Evolutionary conservation across 2,888 invertebrate species (phyloP).

Genomic region (Acanthosepion pharaonis): DNA sequence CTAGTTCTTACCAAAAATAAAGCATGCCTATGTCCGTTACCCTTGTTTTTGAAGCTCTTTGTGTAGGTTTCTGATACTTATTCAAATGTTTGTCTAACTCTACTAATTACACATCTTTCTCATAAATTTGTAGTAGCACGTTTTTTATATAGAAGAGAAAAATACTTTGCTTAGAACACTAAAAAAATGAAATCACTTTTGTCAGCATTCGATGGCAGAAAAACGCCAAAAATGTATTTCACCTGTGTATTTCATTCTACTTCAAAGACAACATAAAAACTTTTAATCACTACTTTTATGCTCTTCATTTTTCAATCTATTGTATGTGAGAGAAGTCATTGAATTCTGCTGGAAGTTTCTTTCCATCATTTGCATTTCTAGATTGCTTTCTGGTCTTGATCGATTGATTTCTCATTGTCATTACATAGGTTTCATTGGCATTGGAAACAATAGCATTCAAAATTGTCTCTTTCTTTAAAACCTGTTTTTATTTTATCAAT

Average conservation of each 20-base stretch:
- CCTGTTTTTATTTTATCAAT: no score
- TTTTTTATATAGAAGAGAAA: background rate
- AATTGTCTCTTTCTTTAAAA: no score
- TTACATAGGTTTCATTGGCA: background rate
- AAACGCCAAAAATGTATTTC: background rate
- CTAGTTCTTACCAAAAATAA: background rate
- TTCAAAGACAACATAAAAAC: background rate
- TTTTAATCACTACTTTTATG: background rate
- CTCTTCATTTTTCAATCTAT: background rate
- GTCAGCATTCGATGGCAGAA: background rate
- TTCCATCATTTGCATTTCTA: background rate
- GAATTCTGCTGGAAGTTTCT: background rate
- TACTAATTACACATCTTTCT: background rate
- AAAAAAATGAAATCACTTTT: background rate
- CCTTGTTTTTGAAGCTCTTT: background rate
- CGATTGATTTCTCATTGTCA: constrained; percentile 21
- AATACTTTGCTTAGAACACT: no score
- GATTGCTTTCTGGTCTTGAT: background rate
- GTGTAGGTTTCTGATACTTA: background rate
- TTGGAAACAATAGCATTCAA: no score
- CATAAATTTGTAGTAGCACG: background rate
- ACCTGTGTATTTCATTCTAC: background rate
- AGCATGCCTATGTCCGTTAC: background rate
- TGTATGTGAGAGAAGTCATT: no score
- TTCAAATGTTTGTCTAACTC: background rate